Evolutionary conservation across 2,888 invertebrate species (phyloP).

Genomic region (Parnassius glacialis): DNA sequence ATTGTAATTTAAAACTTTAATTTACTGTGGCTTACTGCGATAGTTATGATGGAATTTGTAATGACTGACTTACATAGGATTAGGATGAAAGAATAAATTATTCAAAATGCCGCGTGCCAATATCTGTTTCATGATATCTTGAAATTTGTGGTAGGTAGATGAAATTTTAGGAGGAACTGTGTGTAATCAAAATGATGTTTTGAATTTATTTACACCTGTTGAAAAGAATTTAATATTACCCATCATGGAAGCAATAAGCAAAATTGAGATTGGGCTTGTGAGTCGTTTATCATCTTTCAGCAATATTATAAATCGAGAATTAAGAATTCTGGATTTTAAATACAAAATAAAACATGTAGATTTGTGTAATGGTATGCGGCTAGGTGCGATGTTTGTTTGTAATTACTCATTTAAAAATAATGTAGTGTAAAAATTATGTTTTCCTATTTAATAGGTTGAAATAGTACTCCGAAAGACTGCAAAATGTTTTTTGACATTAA

Average conservation of each 20-base stretch:
- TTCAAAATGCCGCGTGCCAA: conserved; percentile 66
- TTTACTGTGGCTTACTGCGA: conserved; percentile 53
- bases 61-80: conserved; percentile 69
- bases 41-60: conserved; percentile 53
- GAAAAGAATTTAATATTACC: conserved; percentile 16
- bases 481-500: not conserved
- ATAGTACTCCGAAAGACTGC: conserved; percentile 5
- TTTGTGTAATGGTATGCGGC: conserved; percentile 41
- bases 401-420: conserved; percentile 18
- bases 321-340: conserved; percentile 25
- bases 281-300: conserved; percentile 43
- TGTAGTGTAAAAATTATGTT: conserved; percentile 21
- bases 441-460: not conserved
- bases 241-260: conserved; percentile 38
- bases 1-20: conserved; percentile 55
- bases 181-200: conserved; percentile 1
- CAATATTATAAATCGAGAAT: conserved; percentile 38
- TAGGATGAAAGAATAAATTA: conserved; percentile 48
- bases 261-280: conserved; percentile 42
- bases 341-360: conserved; percentile 32
- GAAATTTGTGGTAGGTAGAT: conserved; percentile 16
- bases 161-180: not conserved
- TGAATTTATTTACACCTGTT: conserved; percentile 8
- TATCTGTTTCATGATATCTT: conserved; percentile 38
- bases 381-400: conserved; percentile 25